A percentile compares a stretch with the other conserved stretches of the same genome.
phyloP scores from a whole-genome alignment of 1,140 invertebrate species.

The Lepidurus apus region DNA sequence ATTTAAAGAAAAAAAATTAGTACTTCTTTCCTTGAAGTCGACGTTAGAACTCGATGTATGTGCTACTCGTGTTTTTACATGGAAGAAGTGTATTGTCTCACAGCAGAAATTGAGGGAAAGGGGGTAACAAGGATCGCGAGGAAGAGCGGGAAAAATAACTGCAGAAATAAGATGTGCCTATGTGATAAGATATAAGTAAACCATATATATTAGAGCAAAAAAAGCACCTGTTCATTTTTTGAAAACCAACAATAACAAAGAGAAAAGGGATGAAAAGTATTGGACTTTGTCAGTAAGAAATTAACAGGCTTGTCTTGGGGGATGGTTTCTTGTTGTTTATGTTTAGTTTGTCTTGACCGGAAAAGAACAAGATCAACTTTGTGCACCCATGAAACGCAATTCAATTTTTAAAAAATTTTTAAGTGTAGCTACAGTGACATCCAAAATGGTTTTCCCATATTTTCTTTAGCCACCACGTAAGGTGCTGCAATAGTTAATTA shows the following conservation, averaged over 20 bases:
- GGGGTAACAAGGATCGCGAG: conserved; percentile 10
- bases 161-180: conserved; percentile 15
- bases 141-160: background rate
- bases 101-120: conserved; percentile 17
- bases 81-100: conserved; percentile 12
- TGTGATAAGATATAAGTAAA: conserved; percentile 20
- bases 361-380: background rate
- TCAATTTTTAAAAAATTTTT: background rate
- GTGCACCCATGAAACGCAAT: conserved; percentile 14
- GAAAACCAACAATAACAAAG: background rate
- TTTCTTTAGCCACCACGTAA: background rate
- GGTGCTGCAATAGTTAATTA: background rate
- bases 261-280: background rate
- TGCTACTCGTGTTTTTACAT: background rate
- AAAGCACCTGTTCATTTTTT: conserved; percentile 19
- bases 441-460: background rate
- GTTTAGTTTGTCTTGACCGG: background rate
- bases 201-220: conserved; percentile 22
- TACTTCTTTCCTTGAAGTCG: too few relatives aligned
- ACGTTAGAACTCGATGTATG: too few relatives aligned
- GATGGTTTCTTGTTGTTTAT: background rate
- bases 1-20: too few relatives aligned
- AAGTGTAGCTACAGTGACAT: background rate
- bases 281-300: background rate
- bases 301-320: background rate